These are phyloP conservation scores for Drosophila prostipennis DNA, from an alignment of 2,888 invertebrate species.

Conservation along the genomic window DNA sequence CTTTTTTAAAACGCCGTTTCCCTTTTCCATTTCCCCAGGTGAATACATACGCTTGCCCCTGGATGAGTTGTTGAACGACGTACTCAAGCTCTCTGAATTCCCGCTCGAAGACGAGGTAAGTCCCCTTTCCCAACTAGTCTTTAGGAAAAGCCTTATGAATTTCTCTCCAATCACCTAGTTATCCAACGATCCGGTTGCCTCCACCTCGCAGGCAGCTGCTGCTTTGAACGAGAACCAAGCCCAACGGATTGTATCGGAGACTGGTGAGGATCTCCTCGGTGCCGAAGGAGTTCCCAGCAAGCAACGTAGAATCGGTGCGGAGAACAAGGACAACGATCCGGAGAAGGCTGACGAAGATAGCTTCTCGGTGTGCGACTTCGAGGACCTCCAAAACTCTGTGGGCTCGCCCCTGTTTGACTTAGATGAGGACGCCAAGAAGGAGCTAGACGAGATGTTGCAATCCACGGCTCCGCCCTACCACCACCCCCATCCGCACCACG, in stretches of 20 bases:
- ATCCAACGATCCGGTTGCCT: conserved; percentile 72
- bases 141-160: neutral
- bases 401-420: conserved; percentile 83
- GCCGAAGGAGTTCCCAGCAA: conserved; percentile 33
- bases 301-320: conserved; percentile 14
- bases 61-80: conserved; percentile 84
- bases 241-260: conserved; percentile 54
- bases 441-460: conserved; percentile 84
- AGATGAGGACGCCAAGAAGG: conserved; percentile 83
- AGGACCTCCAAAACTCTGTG: conserved; percentile 78
- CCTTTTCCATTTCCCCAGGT: conserved; percentile 65
- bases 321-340: conserved; percentile 40
- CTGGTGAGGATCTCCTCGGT: conserved; percentile 57
- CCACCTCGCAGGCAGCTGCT: conserved; percentile 79
- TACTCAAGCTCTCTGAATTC: conserved; percentile 82
- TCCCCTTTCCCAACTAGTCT: neutral
- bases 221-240: conserved; percentile 50
- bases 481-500: conserved; percentile 68
- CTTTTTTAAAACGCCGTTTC: neutral
- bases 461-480: conserved; percentile 82
- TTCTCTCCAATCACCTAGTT: conserved; percentile 34
- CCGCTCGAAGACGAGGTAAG: conserved; percentile 78
- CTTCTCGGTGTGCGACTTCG: conserved; percentile 58
- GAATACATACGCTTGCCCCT: conserved; percentile 83
- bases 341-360: conserved; percentile 26